These are phyloP conservation scores for Drosophila histrio DNA, from an alignment of 2,888 invertebrate species.

Conservation along the genomic window DNA sequence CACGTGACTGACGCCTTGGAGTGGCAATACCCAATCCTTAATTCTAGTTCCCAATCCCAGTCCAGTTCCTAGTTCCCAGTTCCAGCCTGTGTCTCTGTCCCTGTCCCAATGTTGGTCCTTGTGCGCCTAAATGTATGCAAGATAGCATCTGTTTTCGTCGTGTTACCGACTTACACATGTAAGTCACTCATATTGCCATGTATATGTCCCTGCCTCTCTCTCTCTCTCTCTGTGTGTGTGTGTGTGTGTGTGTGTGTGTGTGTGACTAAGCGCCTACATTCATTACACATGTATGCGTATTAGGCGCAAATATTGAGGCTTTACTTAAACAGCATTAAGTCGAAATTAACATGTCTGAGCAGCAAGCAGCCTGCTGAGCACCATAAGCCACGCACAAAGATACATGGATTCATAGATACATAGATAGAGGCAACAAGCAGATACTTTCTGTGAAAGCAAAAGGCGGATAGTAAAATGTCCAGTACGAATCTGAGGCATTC, in stretches of 20 bases:
- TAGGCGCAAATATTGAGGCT: conserved; percentile 79
- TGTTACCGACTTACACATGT: conserved; percentile 78
- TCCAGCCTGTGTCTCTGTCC: not conserved
- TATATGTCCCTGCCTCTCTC: conserved; percentile 1
- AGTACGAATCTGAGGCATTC: not conserved
- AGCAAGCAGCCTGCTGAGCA: conserved; percentile 42
- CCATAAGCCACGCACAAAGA: conserved; percentile 22
- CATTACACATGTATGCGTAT: conserved; percentile 79
- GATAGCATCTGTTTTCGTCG: conserved; percentile 79
- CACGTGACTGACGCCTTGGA: conserved; percentile 67
- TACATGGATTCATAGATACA: not conserved
- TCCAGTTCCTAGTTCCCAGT: not conserved
- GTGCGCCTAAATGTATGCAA: conserved; percentile 71
- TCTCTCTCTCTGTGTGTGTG: not conserved
- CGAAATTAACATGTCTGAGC: conserved; percentile 76
- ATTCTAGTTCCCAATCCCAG: conserved; percentile 4
- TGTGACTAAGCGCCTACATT: conserved; percentile 68
- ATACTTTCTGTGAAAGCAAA: not conserved
- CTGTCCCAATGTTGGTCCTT: conserved; percentile 8
- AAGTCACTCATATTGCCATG: conserved; percentile 72
- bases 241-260: conserved; percentile 17
- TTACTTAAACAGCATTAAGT: conserved; percentile 79
- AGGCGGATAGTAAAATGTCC: not conserved
- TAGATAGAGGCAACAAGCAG: not conserved
- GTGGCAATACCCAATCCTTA: not conserved